Percentiles rank a stretch among this genome's conserved stretches.
phyloP scores from a whole-genome alignment of 2,797 vertebrate species.

The Macropodus opercularis region DNA sequence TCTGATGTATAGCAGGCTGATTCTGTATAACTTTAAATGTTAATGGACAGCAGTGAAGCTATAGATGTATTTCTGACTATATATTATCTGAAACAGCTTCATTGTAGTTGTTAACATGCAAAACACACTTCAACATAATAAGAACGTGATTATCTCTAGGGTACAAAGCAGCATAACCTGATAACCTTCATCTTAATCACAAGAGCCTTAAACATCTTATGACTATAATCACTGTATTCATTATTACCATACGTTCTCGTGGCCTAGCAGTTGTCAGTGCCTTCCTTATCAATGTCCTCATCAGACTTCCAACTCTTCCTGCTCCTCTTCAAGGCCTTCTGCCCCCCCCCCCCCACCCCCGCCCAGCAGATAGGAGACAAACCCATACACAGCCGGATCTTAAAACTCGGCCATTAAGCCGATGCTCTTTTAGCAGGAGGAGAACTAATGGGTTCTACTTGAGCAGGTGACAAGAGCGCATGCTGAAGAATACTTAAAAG shows the following conservation, averaged over 20 bases:
- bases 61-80: too few species aligned
- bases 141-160: not conserved
- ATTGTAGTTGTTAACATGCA: too few species aligned
- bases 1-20: too few species aligned
- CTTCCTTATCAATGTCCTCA: conserved; percentile 40
- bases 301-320: conserved; percentile 39
- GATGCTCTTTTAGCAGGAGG: not conserved
- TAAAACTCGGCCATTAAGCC: conserved; percentile 14
- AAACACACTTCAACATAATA: not conserved
- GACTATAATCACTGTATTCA: conserved; percentile 16
- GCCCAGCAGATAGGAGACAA: not conserved
- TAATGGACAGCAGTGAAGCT: too few species aligned
- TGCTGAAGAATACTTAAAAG: not conserved
- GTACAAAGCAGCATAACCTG: not conserved
- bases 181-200: not conserved
- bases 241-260: not conserved
- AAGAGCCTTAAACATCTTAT: conserved; percentile 5
- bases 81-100: too few species aligned
- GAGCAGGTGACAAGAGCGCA: conserved; percentile 6
- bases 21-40: too few species aligned
- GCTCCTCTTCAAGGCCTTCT: conserved; percentile 37
- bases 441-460: not conserved
- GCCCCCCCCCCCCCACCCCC: too few species aligned
- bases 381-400: not conserved
- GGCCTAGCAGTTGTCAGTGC: conserved; percentile 6